Conservation (phyloP, 2,797 vertebrate species). For the Clarias platycephalus region DNA sequence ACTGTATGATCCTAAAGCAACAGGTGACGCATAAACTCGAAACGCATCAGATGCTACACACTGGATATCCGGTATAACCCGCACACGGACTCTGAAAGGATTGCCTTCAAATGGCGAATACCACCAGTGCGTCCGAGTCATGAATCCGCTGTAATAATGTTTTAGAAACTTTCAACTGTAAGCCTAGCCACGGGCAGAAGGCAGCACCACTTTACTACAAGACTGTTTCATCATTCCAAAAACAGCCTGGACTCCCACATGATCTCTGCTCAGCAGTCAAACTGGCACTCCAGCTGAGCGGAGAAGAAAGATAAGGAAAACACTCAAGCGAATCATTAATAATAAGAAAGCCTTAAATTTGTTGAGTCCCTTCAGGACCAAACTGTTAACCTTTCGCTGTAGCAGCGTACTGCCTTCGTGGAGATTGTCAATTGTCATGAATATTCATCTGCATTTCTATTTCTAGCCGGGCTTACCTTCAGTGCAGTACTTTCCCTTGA, state of each 20-base stretch:
- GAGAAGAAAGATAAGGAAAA: constrained; percentile 49
- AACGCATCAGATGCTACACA: not conserved
- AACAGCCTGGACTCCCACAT: constrained; percentile 41
- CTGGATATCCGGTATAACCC: not conserved
- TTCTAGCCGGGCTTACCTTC: constrained; percentile 79
- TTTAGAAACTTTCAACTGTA: constrained; percentile 25
- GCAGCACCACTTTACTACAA: constrained; percentile 4
- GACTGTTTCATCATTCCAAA: constrained; percentile 27
- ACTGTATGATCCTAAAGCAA: not conserved
- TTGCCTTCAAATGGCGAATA: not conserved
- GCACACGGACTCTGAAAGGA: not conserved
- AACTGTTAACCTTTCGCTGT: constrained; percentile 44
- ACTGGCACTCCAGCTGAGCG: constrained; percentile 39
- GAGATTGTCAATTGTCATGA: constrained; percentile 11
- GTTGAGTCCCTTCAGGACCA: constrained; percentile 38
- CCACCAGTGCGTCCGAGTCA: not conserved
- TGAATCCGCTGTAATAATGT: constrained; percentile 1
- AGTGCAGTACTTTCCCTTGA: constrained; percentile 86
- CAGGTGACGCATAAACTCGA: not conserved
- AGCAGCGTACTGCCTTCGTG: not conserved
- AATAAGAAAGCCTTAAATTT: constrained; percentile 38
- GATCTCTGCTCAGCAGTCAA: constrained; percentile 37
- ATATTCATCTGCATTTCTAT: not conserved
- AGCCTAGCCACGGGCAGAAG: constrained; percentile 20
- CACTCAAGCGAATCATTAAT: constrained; percentile 49